Percentiles rank a stretch among this genome's conserved stretches.
Evolutionary conservation across 2,888 invertebrate genomes (phyloP).

Genomic region (Argyresthia goedartella): DNA sequence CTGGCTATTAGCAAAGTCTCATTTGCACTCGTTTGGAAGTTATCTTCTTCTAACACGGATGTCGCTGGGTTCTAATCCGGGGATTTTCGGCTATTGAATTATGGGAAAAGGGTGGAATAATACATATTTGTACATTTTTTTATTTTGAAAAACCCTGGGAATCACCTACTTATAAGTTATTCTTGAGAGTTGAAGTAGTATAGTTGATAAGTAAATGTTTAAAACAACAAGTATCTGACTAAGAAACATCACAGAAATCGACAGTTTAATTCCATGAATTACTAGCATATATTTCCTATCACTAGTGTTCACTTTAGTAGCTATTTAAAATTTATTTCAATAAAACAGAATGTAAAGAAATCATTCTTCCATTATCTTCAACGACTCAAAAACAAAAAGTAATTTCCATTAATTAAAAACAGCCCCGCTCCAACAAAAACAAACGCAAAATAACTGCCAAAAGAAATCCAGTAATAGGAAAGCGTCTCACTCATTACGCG

Average conservation of each 20-base stretch:
- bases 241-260: too few relatives aligned
- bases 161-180: neutral
- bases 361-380: neutral
- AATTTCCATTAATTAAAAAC: too few relatives aligned
- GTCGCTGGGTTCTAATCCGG: neutral
- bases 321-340: too few relatives aligned
- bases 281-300: too few relatives aligned
- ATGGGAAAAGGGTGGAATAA: neutral
- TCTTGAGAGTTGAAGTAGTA: neutral
- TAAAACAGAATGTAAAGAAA: neutral
- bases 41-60: neutral
- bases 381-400: neutral
- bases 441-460: neutral
- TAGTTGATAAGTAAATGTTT: too few relatives aligned
- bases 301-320: too few relatives aligned
- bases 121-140: too few relatives aligned
- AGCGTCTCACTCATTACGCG: conserved; percentile 43
- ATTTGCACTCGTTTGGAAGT: neutral
- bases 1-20: neutral
- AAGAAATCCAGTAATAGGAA: conserved; percentile 11
- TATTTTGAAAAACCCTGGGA: neutral
- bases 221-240: too few relatives aligned
- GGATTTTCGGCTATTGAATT: neutral
- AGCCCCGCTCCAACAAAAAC: neutral
- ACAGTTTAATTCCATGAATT: too few relatives aligned